These are phyloP conservation scores for Cyprinodon brontotheroides DNA, from an alignment of 2,113 vertebrate genomes.

Conservation along the genomic window DNA sequence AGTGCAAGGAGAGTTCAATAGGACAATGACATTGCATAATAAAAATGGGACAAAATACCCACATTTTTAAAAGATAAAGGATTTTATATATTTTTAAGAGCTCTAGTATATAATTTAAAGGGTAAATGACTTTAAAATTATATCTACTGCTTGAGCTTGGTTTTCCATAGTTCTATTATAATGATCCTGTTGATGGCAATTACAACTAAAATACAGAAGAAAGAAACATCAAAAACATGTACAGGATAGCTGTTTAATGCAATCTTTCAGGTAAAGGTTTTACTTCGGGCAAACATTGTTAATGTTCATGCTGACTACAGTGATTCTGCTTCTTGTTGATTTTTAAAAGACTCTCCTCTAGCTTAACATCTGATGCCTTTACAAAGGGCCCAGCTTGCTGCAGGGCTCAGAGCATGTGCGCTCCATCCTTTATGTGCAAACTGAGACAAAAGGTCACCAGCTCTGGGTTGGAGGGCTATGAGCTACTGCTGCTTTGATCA, in stretches of 20 bases:
- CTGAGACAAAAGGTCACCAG: constrained; percentile 64
- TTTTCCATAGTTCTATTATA: not conserved
- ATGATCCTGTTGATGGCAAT: not conserved
- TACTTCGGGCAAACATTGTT: not conserved
- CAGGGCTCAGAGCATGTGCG: constrained; percentile 33
- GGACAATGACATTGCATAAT: not conserved
- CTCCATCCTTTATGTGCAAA: constrained; percentile 55
- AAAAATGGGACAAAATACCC: not conserved
- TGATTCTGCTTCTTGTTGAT: constrained; percentile 36
- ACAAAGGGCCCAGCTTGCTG: constrained; percentile 59
- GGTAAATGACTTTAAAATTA: not conserved
- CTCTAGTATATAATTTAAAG: not conserved
- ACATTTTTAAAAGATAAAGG: too few species aligned
- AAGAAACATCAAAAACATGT: not conserved
- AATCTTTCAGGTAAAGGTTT: not conserved
- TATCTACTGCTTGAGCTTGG: not conserved
- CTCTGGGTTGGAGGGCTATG: constrained; percentile 28
- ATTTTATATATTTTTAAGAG: not conserved
- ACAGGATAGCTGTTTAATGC: too few species aligned
- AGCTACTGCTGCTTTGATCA: constrained; percentile 45
- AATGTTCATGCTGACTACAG: constrained; percentile 9
- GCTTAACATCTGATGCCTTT: constrained; percentile 72
- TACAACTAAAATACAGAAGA: not conserved
- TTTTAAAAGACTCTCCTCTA: constrained; percentile 68
- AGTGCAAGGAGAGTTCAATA: too few species aligned